Base-by-base conservation (phyloP, 2,113 vertebrate genomes). In the Hipposideros armiger region DNA sequence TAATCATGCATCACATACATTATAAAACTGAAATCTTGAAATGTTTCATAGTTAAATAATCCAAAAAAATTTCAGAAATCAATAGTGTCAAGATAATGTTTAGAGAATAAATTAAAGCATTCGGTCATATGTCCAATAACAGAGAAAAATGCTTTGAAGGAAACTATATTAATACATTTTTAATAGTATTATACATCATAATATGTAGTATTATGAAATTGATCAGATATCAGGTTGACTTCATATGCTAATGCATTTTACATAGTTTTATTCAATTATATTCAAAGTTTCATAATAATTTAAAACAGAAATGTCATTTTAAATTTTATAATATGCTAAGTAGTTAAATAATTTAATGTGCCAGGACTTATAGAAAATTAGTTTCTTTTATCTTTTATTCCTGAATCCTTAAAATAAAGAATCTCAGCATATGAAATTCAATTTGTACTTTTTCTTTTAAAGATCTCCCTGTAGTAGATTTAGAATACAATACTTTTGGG, bases 301-400 rank as follows among this genome's bases (percentile, higher is more conserved):
- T 97, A 91, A 97, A 97, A 82, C 40, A 88, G 84, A 96, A 76
- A 69, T 93, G 50, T 96, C 64, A 96, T 89, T 91, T 95, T 97
- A 91, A 96, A 97, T 92, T 96, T 91, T 96, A 97, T 83, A 96
- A 91, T 96, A 40, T 24, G 42, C 60, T 90, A 95, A 97, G 93
- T 89, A 83, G 84, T 97, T 96, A 96, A 96, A 91, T 97, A 88
- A 96, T 97, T 96, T 96, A 96, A 93, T 95, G 40, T 93, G 64
- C n/a, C 42, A 80, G 85, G 67, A 96, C 93, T 97, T 96, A 96
- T 80, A 94, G 78, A 95, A 95, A 97, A 96, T 95, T 94, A 78
- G 88, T 95, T 97, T 96, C 52, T 92, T 95, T 97, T 97, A 87
- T 87, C 50, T 97, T 92, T 94, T 78, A 92, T 91, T 90, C 45